phyloP scores from a whole-genome alignment of 2,113 vertebrate genomes.

The Helogale parvula region DNA sequence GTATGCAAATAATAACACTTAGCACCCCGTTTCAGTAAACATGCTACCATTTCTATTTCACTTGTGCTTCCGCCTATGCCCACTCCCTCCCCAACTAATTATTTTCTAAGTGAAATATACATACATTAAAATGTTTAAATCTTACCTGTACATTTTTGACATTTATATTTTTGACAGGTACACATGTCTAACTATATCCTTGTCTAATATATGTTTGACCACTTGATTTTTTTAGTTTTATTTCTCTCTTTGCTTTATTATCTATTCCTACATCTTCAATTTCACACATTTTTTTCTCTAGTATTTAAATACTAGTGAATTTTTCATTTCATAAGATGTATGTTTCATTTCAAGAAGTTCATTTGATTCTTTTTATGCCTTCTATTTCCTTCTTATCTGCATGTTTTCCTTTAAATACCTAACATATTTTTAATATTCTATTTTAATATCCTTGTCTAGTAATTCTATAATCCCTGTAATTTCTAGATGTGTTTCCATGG shows the following conservation, averaged over 20 bases:
- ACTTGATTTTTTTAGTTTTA: background rate
- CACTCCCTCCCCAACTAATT: background rate
- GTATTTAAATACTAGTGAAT: background rate
- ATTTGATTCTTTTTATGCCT: background rate
- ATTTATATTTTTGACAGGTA: background rate
- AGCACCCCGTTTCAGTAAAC: background rate
- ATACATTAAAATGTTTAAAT: background rate
- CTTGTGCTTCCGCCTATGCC: background rate
- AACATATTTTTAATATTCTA: background rate
- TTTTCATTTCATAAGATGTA: background rate
- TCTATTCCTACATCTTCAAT: background rate
- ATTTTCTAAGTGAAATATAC: background rate
- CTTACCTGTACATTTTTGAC: background rate
- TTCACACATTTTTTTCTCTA: background rate
- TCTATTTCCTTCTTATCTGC: background rate
- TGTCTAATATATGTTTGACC: background rate
- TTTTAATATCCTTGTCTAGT: conserved; percentile 15
- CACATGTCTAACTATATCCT: background rate
- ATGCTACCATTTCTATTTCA: background rate
- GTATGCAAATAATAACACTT: background rate
- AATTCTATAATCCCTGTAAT: background rate
- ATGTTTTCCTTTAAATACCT: conserved; percentile 13
- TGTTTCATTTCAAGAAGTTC: background rate
- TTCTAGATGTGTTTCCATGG: conserved; percentile 10
- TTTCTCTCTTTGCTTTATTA: background rate